phyloP scores from a whole-genome alignment of 1,140 invertebrate genomes.

The Paralvinella palmiformis region DNA sequence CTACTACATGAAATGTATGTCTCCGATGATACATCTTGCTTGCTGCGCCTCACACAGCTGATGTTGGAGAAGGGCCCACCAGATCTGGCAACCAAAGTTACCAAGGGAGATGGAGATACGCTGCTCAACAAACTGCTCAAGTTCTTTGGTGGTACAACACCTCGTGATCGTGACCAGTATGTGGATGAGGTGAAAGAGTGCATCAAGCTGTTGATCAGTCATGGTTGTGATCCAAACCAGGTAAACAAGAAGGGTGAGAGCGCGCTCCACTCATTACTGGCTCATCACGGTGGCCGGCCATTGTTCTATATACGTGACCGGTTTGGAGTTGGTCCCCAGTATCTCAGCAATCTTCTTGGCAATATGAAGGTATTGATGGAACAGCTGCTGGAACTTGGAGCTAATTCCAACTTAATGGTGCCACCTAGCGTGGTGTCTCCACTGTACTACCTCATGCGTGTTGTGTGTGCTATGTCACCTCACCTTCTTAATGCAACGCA shows the following conservation, averaged over 20 bases:
- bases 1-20: slow-evolving; percentile 20
- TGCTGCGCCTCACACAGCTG: slow-evolving; percentile 16
- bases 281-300: slow-evolving; percentile 19
- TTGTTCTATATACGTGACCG: slow-evolving; percentile 21
- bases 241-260: slow-evolving; percentile 21
- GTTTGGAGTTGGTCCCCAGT: slow-evolving; percentile 18
- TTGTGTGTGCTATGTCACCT: slow-evolving; percentile 21
- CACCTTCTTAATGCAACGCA: slow-evolving; percentile 15
- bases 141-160: slow-evolving; percentile 18
- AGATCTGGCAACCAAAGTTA: slow-evolving; percentile 16
- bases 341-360: slow-evolving; percentile 15
- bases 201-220: slow-evolving; percentile 13
- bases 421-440: slow-evolving; percentile 21
- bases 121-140: slow-evolving; percentile 21
- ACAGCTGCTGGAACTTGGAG: slow-evolving; percentile 16
- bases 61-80: slow-evolving; percentile 21
- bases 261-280: slow-evolving; percentile 19
- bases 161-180: slow-evolving; percentile 17
- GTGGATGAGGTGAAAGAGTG: slow-evolving; percentile 16
- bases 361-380: slow-evolving; percentile 15
- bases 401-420: slow-evolving; percentile 18
- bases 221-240: slow-evolving; percentile 19
- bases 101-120: slow-evolving; percentile 20
- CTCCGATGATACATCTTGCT: slow-evolving; percentile 15
- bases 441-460: slow-evolving; percentile 23